Base-by-base conservation (phyloP, 2,113 vertebrate species). In the Hystrix cristata region DNA sequence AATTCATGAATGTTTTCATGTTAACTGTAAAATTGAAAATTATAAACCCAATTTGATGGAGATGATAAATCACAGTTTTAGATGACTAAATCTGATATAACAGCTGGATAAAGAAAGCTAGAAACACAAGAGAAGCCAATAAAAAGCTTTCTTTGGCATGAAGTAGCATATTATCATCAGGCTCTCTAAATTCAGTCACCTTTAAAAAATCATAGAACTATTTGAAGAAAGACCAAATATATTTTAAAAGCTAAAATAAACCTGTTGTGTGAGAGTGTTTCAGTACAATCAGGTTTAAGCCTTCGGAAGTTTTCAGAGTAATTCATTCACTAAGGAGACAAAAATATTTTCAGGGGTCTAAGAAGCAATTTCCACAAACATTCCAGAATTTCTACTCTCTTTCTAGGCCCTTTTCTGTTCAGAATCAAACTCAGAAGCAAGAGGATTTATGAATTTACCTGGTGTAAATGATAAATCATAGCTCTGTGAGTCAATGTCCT, bases 81-180 rank as follows among this genome's bases (percentile, higher is more conserved):
- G 81, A 76, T 98, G 97, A 97, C 98, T 97, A 97, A 96, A 97
- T 97, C 87, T 97, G 95, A 92, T 96, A 59, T 76, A 97, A 96
- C 97, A 97, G 97, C 97, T 96, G 97, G 98, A 98, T 95, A 98
- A 98, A 97, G 95, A 96, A 97, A 98, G 88, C 97, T 92, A 87
- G 96, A 97, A 94, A 92, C 67, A 97, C 29, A n/a, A 94, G 72
- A 79, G 97, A 96, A 96, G 95, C 98, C 98, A 97, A 97, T 98
- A 97, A 94, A 98, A 98, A 98, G 79, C 81, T 97, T 80, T 72
- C 72, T 97, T 98, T 98, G 94, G 93, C 96, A 93, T 38, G 34
- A 71, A 94, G 95, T 97, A 95, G 95, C 90, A 80, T 95, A 95
- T 96, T 98, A 90, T 97, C 78, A 83, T 96, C 95, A 96, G 81